phyloP scores from a whole-genome alignment of 2,797 vertebrate genomes.

The Heteromormyrus szaboi region DNA sequence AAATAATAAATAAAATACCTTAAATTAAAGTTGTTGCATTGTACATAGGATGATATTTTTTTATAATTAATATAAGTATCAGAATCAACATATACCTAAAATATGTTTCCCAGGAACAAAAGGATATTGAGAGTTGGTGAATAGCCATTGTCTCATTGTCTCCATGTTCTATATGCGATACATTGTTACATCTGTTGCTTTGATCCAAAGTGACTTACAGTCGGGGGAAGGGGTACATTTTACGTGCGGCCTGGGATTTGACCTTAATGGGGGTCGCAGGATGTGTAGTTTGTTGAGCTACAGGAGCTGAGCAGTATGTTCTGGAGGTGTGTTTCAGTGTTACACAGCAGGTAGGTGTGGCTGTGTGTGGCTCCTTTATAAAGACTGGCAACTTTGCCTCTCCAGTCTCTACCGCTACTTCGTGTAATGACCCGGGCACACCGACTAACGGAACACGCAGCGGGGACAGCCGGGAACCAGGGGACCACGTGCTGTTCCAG shows the following conservation, averaged over 20 bases:
- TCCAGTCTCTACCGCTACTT: conserved; percentile 87
- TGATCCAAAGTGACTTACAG: not conserved
- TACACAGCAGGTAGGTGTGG: not conserved
- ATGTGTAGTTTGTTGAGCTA: not conserved
- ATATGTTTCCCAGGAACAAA: not conserved
- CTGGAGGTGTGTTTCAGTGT: not conserved
- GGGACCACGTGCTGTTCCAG: conserved; percentile 85
- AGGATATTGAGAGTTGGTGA: not conserved
- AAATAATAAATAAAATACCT: not conserved
- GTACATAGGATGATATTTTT: not conserved
- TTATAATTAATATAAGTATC: not conserved
- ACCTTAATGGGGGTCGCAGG: not conserved
- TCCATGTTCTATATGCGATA: not conserved
- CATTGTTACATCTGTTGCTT: not conserved
- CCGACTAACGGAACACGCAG: conserved; percentile 90
- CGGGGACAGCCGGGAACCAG: conserved; percentile 84
- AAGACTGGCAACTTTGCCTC: not conserved
- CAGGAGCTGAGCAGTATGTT: not conserved
- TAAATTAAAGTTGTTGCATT: not conserved
- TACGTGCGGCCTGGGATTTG: not conserved
- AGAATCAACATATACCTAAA: not conserved
- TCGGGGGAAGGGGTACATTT: not conserved
- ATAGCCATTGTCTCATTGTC: not conserved
- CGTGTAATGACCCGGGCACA: conserved; percentile 91
- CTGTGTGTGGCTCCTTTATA: not conserved